Percentiles rank a stretch among this genome's conserved stretches.
phyloP scores from a whole-genome alignment of 2,797 vertebrate species.

The Pelochelys cantorii region DNA sequence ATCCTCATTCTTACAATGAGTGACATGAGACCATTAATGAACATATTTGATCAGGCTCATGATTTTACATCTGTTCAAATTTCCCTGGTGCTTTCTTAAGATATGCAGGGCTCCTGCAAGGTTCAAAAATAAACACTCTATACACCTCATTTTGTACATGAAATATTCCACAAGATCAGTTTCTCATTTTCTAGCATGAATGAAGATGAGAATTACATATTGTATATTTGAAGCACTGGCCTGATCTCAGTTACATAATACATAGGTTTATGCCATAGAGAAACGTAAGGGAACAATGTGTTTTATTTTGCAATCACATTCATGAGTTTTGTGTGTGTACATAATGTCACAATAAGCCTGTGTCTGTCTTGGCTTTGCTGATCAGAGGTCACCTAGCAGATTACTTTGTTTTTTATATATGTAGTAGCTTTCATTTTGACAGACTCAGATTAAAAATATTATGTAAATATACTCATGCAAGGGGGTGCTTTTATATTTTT shows the following conservation, averaged over 20 bases:
- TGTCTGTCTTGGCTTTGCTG: background rate
- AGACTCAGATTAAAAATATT: background rate
- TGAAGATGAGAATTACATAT: background rate
- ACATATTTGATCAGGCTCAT: background rate
- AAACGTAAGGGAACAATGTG: background rate
- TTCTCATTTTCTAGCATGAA: background rate
- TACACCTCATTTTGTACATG: background rate
- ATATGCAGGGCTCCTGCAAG: background rate
- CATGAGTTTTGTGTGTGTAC: background rate
- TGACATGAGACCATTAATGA: background rate
- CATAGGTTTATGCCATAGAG: background rate
- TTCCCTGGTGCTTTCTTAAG: background rate
- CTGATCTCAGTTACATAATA: background rate
- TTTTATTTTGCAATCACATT: background rate
- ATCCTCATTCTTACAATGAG: background rate
- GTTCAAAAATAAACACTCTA: background rate
- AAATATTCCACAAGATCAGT: background rate
- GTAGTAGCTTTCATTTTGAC: background rate
- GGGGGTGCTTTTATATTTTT: background rate
- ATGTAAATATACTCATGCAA: background rate
- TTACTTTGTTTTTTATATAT: background rate
- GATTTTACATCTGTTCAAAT: background rate
- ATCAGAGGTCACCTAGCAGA: background rate
- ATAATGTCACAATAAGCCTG: background rate
- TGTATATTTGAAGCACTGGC: background rate